phyloP scores from a whole-genome alignment of 2,797 vertebrate species.

The Yasuhikotakia modesta region DNA sequence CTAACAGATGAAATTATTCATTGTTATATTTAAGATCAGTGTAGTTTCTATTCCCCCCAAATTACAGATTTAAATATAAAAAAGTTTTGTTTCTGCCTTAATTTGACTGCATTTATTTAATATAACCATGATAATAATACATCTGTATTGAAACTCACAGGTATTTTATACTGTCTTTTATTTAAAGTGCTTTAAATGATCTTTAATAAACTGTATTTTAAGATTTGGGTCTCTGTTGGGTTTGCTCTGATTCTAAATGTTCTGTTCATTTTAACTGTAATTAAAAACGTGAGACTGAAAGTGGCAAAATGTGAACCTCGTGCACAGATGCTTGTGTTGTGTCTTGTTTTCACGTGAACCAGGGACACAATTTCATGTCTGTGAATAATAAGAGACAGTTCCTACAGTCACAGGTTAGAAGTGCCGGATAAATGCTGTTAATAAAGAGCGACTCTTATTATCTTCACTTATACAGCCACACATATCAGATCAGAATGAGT shows the following conservation, averaged over 20 bases:
- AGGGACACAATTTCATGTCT: slow-evolving; percentile 7
- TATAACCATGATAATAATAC: too few relatives aligned
- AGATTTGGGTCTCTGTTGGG: neutral
- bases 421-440: neutral
- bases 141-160: slow-evolving; percentile 17
- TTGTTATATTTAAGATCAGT: too few relatives aligned
- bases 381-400: too few relatives aligned
- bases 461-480: neutral
- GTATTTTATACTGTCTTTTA: slow-evolving; percentile 1
- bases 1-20: too few relatives aligned
- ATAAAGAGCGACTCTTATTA: neutral
- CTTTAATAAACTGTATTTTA: slow-evolving; percentile 13
- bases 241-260: neutral
- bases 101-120: too few relatives aligned
- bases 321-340: neutral
- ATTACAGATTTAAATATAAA: too few relatives aligned
- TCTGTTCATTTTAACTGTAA: neutral
- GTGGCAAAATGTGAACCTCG: slow-evolving; percentile 15
- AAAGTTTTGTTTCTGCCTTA: too few relatives aligned
- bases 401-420: neutral
- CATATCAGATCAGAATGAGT: too few relatives aligned
- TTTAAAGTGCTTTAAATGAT: neutral
- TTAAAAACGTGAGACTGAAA: too few relatives aligned
- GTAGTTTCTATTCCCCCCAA: too few relatives aligned
- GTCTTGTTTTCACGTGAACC: slow-evolving; percentile 4